Evolutionary conservation across 2,113 vertebrate genomes (phyloP).

Genomic region (Calcarius ornatus): DNA sequence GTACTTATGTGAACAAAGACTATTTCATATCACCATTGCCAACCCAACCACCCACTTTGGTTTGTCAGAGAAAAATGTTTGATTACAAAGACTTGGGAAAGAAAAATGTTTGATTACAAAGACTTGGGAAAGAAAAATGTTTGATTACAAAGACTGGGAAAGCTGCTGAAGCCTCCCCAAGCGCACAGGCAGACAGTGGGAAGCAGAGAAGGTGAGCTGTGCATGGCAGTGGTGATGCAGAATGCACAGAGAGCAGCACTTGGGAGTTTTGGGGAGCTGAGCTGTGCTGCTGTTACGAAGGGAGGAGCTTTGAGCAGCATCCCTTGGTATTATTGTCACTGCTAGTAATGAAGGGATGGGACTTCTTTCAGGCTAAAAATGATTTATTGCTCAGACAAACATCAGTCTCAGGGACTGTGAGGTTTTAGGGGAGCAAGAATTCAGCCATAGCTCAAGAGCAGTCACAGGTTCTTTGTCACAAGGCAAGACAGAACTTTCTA

Average conservation of each 20-base stretch:
- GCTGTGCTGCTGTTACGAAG: background rate
- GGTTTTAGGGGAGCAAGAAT: background rate
- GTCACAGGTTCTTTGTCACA: background rate
- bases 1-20: background rate
- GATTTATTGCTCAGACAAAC: background rate
- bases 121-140: background rate
- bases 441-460: background rate
- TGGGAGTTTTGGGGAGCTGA: background rate
- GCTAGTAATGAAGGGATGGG: background rate
- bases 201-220: background rate
- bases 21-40: background rate
- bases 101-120: background rate
- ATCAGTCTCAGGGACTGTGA: background rate
- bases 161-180: background rate
- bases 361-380: background rate
- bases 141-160: background rate
- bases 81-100: background rate
- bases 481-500: no score
- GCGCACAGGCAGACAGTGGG: background rate
- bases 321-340: background rate
- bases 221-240: background rate
- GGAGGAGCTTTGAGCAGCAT: background rate
- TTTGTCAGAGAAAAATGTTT: background rate
- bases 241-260: background rate
- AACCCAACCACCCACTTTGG: background rate